Percentiles rank a stretch among this genome's conserved stretches.
Evolutionary conservation across 2,888 invertebrate genomes (phyloP).

Genomic region (Trissolcus japonicus): DNA sequence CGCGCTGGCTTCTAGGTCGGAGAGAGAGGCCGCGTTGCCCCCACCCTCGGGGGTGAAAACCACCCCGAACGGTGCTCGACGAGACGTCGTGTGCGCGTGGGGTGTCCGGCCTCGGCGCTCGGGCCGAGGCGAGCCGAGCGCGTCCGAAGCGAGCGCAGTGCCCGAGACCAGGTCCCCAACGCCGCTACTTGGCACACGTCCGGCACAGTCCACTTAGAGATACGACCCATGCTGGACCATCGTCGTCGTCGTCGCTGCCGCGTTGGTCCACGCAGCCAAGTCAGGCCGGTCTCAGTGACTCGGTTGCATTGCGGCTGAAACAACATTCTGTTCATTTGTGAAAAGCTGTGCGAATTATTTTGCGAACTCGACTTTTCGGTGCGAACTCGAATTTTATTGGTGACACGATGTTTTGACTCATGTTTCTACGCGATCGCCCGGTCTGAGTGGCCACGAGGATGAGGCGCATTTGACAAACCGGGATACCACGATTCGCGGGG

Average conservation of each 20-base stretch:
- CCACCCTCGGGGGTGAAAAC: conserved; percentile 70
- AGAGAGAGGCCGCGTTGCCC: conserved; percentile 60
- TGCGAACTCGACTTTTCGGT: not conserved
- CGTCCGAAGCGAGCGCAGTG: conserved; percentile 74
- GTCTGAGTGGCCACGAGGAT: conserved; percentile 51
- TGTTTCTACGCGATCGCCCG: conserved; percentile 4
- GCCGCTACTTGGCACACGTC: conserved; percentile 72
- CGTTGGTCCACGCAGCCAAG: conserved; percentile 59
- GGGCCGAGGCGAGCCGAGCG: conserved; percentile 70
- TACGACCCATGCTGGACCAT: conserved; percentile 76
- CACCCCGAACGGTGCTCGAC: conserved; percentile 62
- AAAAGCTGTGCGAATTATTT: not conserved
- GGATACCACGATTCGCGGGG: conserved; percentile 15
- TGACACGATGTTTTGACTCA: conserved; percentile 10
- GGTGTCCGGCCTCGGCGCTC: conserved; percentile 68
- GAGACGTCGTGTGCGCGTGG: conserved; percentile 61
- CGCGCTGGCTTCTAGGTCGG: too few relatives aligned
- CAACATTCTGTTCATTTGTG: not conserved
- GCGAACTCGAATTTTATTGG: not conserved
- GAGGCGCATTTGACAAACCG: conserved; percentile 53
- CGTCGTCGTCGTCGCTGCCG: conserved; percentile 71
- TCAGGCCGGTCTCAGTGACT: conserved; percentile 29
- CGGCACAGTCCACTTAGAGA: conserved; percentile 76
- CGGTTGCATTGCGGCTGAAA: not conserved
- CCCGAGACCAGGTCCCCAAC: conserved; percentile 74